Evolutionary conservation across 2,888 invertebrate genomes (phyloP).

Genomic region (Agrotis exclamationis): DNA sequence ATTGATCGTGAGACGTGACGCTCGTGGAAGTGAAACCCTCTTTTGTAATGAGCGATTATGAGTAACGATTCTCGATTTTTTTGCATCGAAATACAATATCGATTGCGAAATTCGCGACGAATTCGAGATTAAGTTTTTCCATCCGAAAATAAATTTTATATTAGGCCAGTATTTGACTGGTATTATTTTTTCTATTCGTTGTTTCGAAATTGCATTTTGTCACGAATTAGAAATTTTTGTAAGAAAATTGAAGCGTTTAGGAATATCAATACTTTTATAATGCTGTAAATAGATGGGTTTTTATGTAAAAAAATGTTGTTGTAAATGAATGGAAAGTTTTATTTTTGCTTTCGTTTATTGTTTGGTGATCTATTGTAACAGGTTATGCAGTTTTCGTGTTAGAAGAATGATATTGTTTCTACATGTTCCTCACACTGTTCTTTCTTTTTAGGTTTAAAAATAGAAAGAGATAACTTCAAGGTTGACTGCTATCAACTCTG

Average conservation of each 20-base stretch:
- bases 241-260: constrained; percentile 40
- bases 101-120: constrained; percentile 70
- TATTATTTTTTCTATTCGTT: constrained; percentile 48
- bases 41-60: constrained; percentile 85
- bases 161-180: constrained; percentile 59
- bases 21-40: constrained; percentile 86
- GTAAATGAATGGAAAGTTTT: constrained; percentile 53
- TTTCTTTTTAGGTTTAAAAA: not conserved
- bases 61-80: constrained; percentile 74
- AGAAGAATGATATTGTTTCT: not conserved
- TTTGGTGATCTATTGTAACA: not conserved
- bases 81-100: constrained; percentile 72
- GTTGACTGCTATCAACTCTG: no score
- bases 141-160: constrained; percentile 57
- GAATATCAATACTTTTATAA: constrained; percentile 50
- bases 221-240: constrained; percentile 56
- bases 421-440: not conserved
- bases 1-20: constrained; percentile 88
- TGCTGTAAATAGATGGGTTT: constrained; percentile 15
- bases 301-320: constrained; percentile 24
- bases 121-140: constrained; percentile 64
- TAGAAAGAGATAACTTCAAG: not conserved
- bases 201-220: constrained; percentile 56
- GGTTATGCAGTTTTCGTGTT: not conserved
- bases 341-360: constrained; percentile 5